Conservation (phyloP, 2,113 vertebrate species). For the Heptranchias perlo region DNA sequence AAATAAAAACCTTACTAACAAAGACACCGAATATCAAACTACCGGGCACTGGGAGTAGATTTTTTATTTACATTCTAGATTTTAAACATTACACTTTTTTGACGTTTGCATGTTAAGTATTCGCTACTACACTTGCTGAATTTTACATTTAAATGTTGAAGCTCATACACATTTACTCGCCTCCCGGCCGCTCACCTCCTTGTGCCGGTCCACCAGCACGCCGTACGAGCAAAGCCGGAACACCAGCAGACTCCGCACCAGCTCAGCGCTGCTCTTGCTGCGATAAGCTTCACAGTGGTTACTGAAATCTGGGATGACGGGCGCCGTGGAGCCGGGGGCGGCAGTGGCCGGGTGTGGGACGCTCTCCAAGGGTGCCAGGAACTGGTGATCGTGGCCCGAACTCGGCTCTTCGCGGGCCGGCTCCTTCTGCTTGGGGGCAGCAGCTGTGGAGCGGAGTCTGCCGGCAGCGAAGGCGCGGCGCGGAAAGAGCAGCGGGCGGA, state of each 20-base stretch:
- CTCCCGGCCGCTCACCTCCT: constrained; percentile 53
- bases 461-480: not conserved
- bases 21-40: too few species aligned
- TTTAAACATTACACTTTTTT: not conserved
- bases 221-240: constrained; percentile 63
- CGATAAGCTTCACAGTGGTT: constrained; percentile 61
- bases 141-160: not conserved
- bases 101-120: not conserved
- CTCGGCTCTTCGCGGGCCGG: not conserved
- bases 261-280: constrained; percentile 68
- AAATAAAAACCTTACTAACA: not conserved
- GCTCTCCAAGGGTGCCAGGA: constrained; percentile 16
- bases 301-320: constrained; percentile 55
- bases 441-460: not conserved
- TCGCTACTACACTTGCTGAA: not conserved
- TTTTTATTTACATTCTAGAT: not conserved
- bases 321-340: constrained; percentile 28
- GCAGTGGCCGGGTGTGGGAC: not conserved
- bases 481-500: not conserved
- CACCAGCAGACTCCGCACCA: constrained; percentile 62
- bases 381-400: not conserved
- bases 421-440: not conserved
- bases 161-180: too few species aligned
- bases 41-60: not conserved
- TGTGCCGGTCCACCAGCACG: constrained; percentile 59